phyloP scores from a whole-genome alignment of 2,113 vertebrate genomes.

The Lampris incognitus region DNA sequence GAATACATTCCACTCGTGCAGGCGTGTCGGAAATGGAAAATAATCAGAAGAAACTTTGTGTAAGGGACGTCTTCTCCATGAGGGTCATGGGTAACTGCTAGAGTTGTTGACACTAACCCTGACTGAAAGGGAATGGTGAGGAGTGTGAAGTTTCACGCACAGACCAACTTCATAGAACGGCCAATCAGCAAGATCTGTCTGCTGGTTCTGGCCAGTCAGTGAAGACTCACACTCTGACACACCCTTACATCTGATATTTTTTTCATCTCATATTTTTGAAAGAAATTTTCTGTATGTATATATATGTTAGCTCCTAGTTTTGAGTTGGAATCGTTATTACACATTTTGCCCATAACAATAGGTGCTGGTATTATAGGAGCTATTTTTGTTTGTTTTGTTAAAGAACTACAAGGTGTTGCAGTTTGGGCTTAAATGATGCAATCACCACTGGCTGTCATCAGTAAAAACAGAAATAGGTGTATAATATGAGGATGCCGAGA shows the following conservation, averaged over 20 bases:
- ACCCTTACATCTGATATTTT: not conserved
- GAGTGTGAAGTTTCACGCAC: not conserved
- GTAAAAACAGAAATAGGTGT: too few species aligned
- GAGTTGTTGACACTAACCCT: not conserved
- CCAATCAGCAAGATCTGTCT: not conserved
- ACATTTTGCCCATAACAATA: not conserved
- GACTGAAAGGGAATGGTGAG: not conserved
- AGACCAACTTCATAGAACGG: not conserved
- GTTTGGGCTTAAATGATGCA: too few species aligned
- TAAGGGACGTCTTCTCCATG: not conserved
- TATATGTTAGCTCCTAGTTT: not conserved
- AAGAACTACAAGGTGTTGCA: not conserved
- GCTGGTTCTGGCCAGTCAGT: too few species aligned
- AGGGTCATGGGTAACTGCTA: not conserved
- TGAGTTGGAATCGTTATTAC: not conserved
- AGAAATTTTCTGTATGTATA: not conserved
- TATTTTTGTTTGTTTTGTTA: not conserved
- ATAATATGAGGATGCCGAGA: too few species aligned
- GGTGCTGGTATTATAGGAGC: not conserved
- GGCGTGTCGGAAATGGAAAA: not conserved
- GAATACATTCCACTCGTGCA: not conserved
- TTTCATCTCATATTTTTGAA: not conserved
- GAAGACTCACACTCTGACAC: not conserved
- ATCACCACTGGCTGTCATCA: too few species aligned
- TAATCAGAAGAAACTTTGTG: not conserved